phyloP scores from a whole-genome alignment of 2,888 invertebrate genomes.

The Metalampra italica region DNA sequence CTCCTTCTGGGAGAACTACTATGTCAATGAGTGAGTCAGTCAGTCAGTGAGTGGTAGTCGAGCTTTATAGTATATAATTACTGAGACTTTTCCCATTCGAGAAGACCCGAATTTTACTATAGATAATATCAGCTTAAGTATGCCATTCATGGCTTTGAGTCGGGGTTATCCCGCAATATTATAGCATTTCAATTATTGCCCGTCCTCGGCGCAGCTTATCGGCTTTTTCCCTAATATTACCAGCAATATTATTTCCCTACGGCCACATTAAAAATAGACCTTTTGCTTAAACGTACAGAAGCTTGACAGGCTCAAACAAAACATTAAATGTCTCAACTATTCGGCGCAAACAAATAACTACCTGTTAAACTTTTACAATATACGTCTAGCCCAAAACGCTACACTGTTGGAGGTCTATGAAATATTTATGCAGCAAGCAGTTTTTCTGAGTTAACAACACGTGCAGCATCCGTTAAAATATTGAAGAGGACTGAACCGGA shows the following conservation, averaged over 20 bases:
- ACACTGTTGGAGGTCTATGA: not conserved
- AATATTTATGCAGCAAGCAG: not conserved
- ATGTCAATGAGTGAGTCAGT: too few species aligned
- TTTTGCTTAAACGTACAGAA: not conserved
- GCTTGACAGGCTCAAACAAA: not conserved
- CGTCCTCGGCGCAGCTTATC: not conserved
- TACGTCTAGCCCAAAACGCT: too few species aligned
- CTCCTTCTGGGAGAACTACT: too few species aligned
- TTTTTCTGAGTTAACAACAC: not conserved
- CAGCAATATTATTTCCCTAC: not conserved
- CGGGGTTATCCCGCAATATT: not conserved
- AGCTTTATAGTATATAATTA: too few species aligned
- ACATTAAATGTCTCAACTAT: too few species aligned
- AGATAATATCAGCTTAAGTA: not conserved
- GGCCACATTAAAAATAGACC: not conserved
- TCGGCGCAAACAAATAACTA: too few species aligned
- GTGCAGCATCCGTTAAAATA: not conserved
- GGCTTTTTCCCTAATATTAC: not conserved
- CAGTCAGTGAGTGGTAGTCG: too few species aligned
- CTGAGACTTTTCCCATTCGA: too few species aligned
- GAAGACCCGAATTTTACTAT: not conserved
- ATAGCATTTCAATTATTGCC: not conserved
- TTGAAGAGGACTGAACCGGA: not conserved
- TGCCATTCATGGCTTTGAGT: not conserved
- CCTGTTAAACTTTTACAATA: too few species aligned